These are phyloP conservation scores for Larimichthys crocea DNA, from an alignment of 2,113 vertebrate genomes.

Conservation along the genomic window DNA sequence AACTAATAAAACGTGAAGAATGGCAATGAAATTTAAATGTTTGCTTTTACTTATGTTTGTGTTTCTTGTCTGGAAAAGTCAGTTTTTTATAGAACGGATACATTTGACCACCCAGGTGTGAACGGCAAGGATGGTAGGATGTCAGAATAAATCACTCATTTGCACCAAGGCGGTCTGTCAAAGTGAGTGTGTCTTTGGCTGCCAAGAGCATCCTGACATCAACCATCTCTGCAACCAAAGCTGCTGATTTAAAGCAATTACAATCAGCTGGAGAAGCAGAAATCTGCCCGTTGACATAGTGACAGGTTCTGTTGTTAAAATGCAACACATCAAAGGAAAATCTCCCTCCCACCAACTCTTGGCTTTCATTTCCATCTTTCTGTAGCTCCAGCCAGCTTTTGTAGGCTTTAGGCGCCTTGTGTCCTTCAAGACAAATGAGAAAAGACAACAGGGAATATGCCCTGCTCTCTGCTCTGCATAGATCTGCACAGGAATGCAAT, in stretches of 20 bases:
- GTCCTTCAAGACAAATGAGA: conserved; percentile 40
- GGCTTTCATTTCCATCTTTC: conserved; percentile 25
- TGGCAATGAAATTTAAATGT: not conserved
- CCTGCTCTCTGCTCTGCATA: conserved; percentile 30
- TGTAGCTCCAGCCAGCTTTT: conserved; percentile 19
- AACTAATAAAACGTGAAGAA: not conserved
- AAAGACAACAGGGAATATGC: conserved; percentile 22
- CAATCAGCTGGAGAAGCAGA: conserved; percentile 22
- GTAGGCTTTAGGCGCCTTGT: conserved; percentile 16
- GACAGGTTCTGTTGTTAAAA: conserved; percentile 15
- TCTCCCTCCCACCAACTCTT: conserved; percentile 26
- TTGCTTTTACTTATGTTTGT: not conserved
- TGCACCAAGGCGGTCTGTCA: conserved; percentile 1
- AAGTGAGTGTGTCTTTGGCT: not conserved
- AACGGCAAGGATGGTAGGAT: not conserved
- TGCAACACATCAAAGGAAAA: conserved; percentile 39
- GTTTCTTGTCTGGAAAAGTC: not conserved
- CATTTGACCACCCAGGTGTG: not conserved
- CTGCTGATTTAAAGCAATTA: conserved; percentile 36
- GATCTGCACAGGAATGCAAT: conserved; percentile 12
- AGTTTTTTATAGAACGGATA: not conserved
- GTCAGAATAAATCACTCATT: conserved; percentile 1
- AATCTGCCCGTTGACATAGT: conserved; percentile 22
- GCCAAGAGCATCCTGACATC: not conserved
- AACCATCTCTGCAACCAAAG: not conserved